phyloP scores from a whole-genome alignment of 2,888 invertebrate genomes.

The Diplazon laetatorius region DNA sequence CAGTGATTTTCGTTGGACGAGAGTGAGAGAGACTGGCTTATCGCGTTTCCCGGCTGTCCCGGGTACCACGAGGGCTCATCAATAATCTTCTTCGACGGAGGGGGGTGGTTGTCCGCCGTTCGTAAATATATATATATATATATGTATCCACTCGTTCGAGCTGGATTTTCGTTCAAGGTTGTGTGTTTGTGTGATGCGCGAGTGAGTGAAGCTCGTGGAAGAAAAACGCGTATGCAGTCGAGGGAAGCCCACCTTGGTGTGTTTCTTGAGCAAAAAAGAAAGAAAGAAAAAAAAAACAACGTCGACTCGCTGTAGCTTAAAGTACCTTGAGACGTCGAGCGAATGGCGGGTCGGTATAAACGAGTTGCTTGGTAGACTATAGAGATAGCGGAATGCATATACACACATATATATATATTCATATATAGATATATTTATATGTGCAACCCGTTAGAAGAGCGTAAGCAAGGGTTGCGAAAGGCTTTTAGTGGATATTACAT shows the following conservation, averaged over 20 bases:
- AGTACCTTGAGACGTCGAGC: conserved; percentile 28
- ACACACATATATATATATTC: conserved; percentile 16
- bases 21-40: conserved; percentile 61
- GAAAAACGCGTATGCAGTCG: conserved; percentile 6
- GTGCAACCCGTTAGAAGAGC: conserved; percentile 31
- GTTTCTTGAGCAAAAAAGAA: conserved; percentile 45
- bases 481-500: conserved; percentile 79
- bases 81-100: conserved; percentile 76
- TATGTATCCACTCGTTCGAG: background rate
- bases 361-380: conserved; percentile 43
- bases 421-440: too few relatives aligned
- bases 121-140: too few relatives aligned
- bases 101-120: conserved; percentile 27
- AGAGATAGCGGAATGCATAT: conserved; percentile 31
- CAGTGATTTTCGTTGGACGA: conserved; percentile 65
- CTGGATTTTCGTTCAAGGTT: background rate
- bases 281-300: too few relatives aligned
- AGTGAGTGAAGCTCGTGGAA: background rate
- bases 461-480: conserved; percentile 64
- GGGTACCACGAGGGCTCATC: conserved; percentile 73
- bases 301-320: conserved; percentile 35
- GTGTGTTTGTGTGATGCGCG: background rate
- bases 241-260: conserved; percentile 22
- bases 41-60: conserved; percentile 55
- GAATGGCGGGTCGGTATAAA: conserved; percentile 36